Conservation (phyloP, 64 coral and sea anemone species). For the Actinia tenebrosa region DNA sequence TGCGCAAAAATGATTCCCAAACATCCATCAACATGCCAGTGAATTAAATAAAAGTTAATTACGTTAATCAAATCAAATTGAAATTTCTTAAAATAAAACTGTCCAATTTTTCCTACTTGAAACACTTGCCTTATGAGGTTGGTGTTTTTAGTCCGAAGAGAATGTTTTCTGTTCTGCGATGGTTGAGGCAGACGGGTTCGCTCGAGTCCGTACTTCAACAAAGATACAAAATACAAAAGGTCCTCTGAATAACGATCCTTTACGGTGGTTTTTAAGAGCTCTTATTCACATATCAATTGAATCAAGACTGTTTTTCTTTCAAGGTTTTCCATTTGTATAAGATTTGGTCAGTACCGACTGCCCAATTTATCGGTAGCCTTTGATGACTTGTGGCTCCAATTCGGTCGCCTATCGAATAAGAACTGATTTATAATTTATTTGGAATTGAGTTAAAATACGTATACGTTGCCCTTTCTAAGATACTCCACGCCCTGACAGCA, state of each 20-base stretch:
- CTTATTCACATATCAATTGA: background rate
- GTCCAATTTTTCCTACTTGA: too few relatives aligned
- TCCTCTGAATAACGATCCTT: background rate
- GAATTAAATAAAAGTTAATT: too few relatives aligned
- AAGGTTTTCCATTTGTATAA: background rate
- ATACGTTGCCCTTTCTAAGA: background rate
- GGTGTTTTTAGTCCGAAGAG: too few relatives aligned
- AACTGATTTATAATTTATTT: background rate
- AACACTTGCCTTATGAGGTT: too few relatives aligned
- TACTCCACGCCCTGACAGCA: background rate
- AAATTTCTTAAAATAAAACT: too few relatives aligned
- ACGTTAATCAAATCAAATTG: too few relatives aligned
- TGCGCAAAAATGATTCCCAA: too few relatives aligned
- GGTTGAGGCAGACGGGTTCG: background rate
- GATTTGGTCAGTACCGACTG: background rate
- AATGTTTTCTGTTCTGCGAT: too few relatives aligned
- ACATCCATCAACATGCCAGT: too few relatives aligned
- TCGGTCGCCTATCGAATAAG: background rate
- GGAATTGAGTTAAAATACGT: background rate
- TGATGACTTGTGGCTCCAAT: background rate
- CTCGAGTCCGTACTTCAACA: background rate
- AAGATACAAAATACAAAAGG: slow-evolving; percentile 7
- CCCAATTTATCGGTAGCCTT: background rate
- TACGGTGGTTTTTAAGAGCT: background rate
- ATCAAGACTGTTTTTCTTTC: slow-evolving; percentile 2